These are phyloP conservation scores for Marronus borbonicus DNA, from an alignment of 2,888 invertebrate genomes.

Conservation along the genomic window DNA sequence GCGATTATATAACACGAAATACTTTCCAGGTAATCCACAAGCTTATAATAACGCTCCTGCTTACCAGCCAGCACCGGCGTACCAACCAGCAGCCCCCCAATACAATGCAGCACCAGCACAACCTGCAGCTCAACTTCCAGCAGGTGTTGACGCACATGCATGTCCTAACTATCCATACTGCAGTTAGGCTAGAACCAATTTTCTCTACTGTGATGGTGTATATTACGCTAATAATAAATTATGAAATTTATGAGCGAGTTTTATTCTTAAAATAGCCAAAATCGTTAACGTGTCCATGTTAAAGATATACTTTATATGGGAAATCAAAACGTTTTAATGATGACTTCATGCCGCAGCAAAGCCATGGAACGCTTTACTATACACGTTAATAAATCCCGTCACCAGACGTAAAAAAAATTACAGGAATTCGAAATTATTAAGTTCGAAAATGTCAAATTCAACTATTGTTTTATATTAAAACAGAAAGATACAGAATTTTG, in stretches of 20 bases:
- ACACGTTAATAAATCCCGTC: no score
- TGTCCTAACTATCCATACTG: conserved; percentile 70
- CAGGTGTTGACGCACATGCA: conserved; percentile 67
- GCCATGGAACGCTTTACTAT: no score
- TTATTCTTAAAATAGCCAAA: neutral
- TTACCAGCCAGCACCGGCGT: conserved; percentile 51
- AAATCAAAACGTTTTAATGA: no score
- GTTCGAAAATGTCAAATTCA: no score
- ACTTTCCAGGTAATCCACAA: conserved; percentile 47
- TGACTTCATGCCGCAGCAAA: no score
- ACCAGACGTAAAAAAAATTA: no score
- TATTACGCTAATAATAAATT: conserved; percentile 46
- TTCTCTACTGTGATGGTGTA: conserved; percentile 48
- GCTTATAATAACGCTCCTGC: conserved; percentile 47
- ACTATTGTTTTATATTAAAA: no score
- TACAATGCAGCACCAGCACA: conserved; percentile 54
- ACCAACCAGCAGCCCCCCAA: conserved; percentile 57
- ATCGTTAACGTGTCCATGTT: no score
- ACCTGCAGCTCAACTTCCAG: conserved; percentile 64
- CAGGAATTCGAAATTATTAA: no score
- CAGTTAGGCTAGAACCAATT: conserved; percentile 58
- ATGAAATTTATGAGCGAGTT: conserved; percentile 3
- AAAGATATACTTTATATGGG: no score
- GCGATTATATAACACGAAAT: neutral
- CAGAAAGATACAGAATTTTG: no score